Conservation (phyloP, 2,113 vertebrate genomes). For the Sinocyclocheilus anshuiensis region DNA sequence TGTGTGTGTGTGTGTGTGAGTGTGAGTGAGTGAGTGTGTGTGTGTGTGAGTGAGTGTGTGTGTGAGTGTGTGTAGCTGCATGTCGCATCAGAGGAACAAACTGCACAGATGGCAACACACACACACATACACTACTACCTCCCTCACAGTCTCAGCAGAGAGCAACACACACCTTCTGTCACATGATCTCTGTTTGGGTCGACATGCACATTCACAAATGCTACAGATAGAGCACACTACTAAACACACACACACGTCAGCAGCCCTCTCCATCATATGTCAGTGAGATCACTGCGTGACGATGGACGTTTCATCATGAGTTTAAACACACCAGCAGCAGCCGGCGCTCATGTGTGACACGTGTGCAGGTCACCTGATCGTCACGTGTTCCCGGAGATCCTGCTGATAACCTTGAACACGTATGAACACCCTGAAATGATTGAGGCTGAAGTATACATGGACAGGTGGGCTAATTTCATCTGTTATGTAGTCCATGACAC, state of each 20-base stretch:
- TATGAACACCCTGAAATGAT: background rate
- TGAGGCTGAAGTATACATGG: background rate
- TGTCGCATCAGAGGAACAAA: constrained; percentile 8
- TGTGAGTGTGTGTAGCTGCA: background rate
- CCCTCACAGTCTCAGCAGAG: background rate
- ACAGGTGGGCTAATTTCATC: background rate
- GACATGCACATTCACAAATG: background rate
- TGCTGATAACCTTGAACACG: background rate
- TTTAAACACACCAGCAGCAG: background rate
- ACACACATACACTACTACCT: background rate
- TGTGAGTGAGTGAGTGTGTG: background rate
- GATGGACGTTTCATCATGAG: background rate
- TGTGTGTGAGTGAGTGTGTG: background rate
- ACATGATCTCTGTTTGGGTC: constrained; percentile 6
- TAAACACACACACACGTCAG: background rate
- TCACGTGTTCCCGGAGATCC: background rate
- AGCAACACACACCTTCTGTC: constrained; percentile 2
- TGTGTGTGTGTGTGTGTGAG: background rate
- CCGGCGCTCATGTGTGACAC: too few relatives aligned
- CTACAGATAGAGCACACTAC: background rate
- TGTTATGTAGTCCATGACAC: background rate
- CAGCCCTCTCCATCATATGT: background rate
- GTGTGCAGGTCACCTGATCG: too few relatives aligned
- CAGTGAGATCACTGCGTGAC: background rate
- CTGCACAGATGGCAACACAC: constrained; percentile 14